phyloP scores from a whole-genome alignment of 2,888 invertebrate genomes.

The Clostera curtula region DNA sequence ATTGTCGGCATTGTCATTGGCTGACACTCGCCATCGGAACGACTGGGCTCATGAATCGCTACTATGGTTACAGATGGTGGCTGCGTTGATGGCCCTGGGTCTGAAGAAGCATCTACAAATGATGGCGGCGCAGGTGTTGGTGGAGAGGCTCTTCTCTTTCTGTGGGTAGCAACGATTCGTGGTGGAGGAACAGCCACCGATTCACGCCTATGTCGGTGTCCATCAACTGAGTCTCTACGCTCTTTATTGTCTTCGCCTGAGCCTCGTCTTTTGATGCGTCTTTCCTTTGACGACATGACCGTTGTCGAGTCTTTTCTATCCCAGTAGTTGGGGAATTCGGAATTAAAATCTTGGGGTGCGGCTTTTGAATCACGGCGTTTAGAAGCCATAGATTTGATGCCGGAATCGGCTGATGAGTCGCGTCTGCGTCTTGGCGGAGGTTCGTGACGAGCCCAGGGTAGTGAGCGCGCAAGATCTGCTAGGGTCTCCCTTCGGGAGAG shows the following conservation, averaged over 20 bases:
- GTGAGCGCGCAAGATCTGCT: constrained; percentile 88
- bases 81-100: constrained; percentile 76
- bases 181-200: constrained; percentile 77
- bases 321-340: constrained; percentile 84
- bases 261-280: constrained; percentile 72
- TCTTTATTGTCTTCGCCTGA: constrained; percentile 76
- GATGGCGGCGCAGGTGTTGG: constrained; percentile 62
- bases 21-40: constrained; percentile 78
- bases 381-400: constrained; percentile 84
- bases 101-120: constrained; percentile 77
- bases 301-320: constrained; percentile 79
- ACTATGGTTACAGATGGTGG: constrained; percentile 66
- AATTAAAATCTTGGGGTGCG: constrained; percentile 77
- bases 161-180: constrained; percentile 78
- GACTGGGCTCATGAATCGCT: constrained; percentile 62
- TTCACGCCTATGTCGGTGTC: constrained; percentile 80
- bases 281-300: constrained; percentile 59
- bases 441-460: constrained; percentile 85
- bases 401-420: constrained; percentile 91
- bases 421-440: constrained; percentile 82
- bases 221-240: constrained; percentile 80
- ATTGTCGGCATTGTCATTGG: constrained; percentile 82
- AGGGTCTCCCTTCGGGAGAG: constrained; percentile 89
- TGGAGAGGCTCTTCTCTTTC: constrained; percentile 68
- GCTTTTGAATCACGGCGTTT: constrained; percentile 83